Evolutionary conservation across 2,113 vertebrate species (phyloP), one percentile per base, ranked within the genome.

Genomic region (Dicrurus megarhynchus): DNA sequence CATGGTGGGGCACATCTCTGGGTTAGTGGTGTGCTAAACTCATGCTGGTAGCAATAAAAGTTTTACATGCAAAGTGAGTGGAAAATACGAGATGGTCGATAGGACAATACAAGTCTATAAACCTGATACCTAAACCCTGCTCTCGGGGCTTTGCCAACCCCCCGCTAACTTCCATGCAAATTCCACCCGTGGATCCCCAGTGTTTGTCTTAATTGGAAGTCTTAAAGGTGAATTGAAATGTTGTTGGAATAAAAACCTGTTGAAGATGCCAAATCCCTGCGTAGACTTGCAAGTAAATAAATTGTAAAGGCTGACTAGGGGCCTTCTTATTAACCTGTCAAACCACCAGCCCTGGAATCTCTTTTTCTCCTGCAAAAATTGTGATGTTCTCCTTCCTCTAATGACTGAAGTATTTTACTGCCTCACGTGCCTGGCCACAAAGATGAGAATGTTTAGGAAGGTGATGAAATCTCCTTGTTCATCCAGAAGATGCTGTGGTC

Each of bases 11-110:
- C 90, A 95, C 20, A 65, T n/a, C 89, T 89, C 89, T 46, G 4
- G 56, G 74, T 84, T 65, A 84, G 94, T 65, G 81, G 41, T 9
- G 4, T 60, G 83, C 89, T 95, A 42, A 90, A 61, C 90, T 95
- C 88, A 47, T 3, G 57, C 84, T 95, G 94, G 18, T 89, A 44
- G 75, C 92, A 87, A 73, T 94, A 61, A 94, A 96, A 94, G 90
- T 81, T 96, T 93, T 81, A 96, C 60, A 33, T 55, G 76, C 73
- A 24, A 30, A 92, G 46, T 3, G 65, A 94, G 95, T 79, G 84
- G 94, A 80, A 87, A 95, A 95, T 80, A 91, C 8, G 10, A 95
- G 95, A 93, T 92, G 87, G 79, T 71, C 79, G 95, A 90, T 93
- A 93, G 92, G 46, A 71, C 35, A 10, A 32, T 37, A 77, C 92